These are phyloP conservation scores for Chaitophorus viminalis DNA, from an alignment of 2,888 invertebrate genomes.

Conservation along the genomic window DNA sequence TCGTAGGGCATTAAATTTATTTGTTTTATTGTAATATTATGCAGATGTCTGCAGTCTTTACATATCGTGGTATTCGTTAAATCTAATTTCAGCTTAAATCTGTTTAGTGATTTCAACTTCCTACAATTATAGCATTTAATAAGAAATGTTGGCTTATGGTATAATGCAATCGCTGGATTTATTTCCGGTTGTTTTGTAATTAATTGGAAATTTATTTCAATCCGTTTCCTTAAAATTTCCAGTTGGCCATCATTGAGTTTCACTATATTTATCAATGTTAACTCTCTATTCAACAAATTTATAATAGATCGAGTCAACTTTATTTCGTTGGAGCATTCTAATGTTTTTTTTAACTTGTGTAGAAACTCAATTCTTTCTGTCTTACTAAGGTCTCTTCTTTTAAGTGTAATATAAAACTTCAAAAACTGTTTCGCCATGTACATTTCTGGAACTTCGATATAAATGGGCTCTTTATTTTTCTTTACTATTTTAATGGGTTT, in stretches of 20 bases:
- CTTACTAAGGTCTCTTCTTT: not conserved
- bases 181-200: constrained; percentile 21
- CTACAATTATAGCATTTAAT: constrained; percentile 36
- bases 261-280: constrained; percentile 7
- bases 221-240: constrained; percentile 20
- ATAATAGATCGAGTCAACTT: constrained; percentile 14
- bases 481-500: constrained; percentile 11
- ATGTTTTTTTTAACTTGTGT: not conserved
- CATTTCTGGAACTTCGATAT: not conserved
- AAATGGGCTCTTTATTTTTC: not conserved
- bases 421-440: not conserved
- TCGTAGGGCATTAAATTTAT: constrained; percentile 74
- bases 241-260: not conserved
- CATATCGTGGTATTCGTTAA: constrained; percentile 14
- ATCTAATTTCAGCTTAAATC: not conserved
- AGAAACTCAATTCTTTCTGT: constrained; percentile 31
- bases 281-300: constrained; percentile 1
- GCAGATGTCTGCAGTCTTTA: constrained; percentile 23
- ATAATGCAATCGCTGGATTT: constrained; percentile 25
- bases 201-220: constrained; percentile 20
- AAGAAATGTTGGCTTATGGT: not conserved
- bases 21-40: constrained; percentile 67
- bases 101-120: constrained; percentile 12
- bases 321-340: not conserved
- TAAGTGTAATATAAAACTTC: not conserved